phyloP scores from a whole-genome alignment of 2,113 vertebrate species.

The Choloepus hoffmanni region DNA sequence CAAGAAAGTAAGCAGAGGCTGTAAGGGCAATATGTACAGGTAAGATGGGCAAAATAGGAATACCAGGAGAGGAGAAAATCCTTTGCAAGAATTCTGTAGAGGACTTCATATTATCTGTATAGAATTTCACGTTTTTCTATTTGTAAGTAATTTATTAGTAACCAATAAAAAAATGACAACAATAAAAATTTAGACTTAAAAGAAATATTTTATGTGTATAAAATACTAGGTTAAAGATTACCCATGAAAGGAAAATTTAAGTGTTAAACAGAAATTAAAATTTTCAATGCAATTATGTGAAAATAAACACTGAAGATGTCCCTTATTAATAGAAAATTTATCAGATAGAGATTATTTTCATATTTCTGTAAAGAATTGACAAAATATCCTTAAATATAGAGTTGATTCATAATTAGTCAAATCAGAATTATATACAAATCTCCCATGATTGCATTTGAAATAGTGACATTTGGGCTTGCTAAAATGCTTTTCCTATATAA shows the following conservation, averaged over 20 bases:
- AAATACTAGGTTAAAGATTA: neutral
- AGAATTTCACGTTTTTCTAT: neutral
- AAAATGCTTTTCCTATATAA: neutral
- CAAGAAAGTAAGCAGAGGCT: neutral
- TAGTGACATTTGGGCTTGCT: conserved; percentile 22
- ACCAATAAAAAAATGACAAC: neutral
- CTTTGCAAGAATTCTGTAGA: neutral
- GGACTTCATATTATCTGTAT: neutral
- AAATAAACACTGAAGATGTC: neutral
- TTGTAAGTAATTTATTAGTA: neutral
- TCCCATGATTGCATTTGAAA: neutral
- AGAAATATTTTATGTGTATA: neutral
- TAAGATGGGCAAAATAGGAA: neutral
- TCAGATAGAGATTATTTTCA: neutral
- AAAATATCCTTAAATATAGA: neutral
- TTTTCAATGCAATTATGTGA: neutral
- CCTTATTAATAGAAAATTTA: neutral
- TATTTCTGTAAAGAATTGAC: conserved; percentile 5
- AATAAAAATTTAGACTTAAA: neutral
- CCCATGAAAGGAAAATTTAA: neutral
- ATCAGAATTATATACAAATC: neutral
- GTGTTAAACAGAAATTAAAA: neutral
- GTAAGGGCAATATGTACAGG: neutral
- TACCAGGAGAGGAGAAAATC: neutral
- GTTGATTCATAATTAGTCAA: neutral